Evolutionary conservation across 2,888 invertebrate species (phyloP).

Genomic region (Apoderus coryli): DNA sequence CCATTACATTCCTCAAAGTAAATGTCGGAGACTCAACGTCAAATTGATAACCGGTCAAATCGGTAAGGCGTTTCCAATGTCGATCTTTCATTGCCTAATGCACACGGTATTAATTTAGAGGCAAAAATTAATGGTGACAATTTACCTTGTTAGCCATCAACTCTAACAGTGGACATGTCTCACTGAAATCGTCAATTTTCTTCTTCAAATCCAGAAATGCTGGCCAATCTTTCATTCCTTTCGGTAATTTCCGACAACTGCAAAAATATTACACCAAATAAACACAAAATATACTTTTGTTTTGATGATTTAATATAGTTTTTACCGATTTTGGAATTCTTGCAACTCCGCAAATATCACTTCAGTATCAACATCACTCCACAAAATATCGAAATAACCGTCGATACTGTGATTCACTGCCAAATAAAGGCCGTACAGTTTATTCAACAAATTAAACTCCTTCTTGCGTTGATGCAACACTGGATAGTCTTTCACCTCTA

Average conservation of each 20-base stretch:
- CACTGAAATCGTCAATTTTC: conserved; percentile 83
- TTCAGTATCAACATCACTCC: conserved; percentile 74
- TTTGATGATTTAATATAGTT: too few species aligned
- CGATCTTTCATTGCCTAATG: conserved; percentile 41
- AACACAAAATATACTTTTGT: conserved; percentile 5
- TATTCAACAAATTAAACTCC: conserved; percentile 71
- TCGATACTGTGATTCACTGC: conserved; percentile 75
- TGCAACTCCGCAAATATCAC: conserved; percentile 61
- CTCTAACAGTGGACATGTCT: conserved; percentile 73
- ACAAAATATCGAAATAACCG: conserved; percentile 72
- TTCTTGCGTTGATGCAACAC: conserved; percentile 62
- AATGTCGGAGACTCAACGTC: conserved; percentile 70
- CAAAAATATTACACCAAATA: conserved; percentile 9
- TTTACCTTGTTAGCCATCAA: conserved; percentile 68
- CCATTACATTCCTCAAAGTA: conserved; percentile 66
- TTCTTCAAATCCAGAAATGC: conserved; percentile 73
- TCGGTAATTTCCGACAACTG: conserved; percentile 71
- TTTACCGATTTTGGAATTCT: conserved; percentile 73
- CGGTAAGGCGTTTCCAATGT: conserved; percentile 39
- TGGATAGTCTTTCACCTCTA: conserved; percentile 73
- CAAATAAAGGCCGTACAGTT: conserved; percentile 65
- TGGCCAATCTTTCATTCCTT: conserved; percentile 77
- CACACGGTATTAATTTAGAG: not conserved
- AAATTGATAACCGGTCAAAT: conserved; percentile 47
- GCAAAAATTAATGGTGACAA: not conserved